Conservation (phyloP, 1,140 invertebrate species). For the Leptestheria dahalacensis region DNA sequence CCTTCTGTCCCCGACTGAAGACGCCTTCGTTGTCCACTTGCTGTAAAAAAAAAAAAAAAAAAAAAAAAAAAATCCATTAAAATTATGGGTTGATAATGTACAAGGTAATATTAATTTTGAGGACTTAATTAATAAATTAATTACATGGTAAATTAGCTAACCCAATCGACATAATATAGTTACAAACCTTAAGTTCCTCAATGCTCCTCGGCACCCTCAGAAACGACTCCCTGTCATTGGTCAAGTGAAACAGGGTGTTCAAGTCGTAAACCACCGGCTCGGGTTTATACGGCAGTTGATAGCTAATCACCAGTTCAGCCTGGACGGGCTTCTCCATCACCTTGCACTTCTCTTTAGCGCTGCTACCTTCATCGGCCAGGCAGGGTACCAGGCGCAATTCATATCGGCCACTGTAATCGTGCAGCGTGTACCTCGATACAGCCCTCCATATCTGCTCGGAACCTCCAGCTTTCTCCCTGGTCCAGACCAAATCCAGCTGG, state of each 20-base stretch:
- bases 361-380: constrained; percentile 11
- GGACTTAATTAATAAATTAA: no score
- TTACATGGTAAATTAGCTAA: no score
- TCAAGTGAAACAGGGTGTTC: constrained; percentile 28
- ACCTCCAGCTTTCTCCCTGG: constrained; percentile 32
- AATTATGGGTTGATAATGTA: no score
- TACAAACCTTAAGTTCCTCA: constrained; percentile 5
- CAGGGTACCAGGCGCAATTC: constrained; percentile 31
- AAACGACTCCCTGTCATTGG: constrained; percentile 29
- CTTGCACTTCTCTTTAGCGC: constrained; percentile 23
- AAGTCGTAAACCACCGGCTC: constrained; percentile 33
- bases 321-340: constrained; percentile 27
- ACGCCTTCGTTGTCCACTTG: constrained; percentile 27
- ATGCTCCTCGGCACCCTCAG: constrained; percentile 15
- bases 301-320: constrained; percentile 32
- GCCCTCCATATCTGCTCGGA: constrained; percentile 34
- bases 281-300: constrained; percentile 33
- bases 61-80: not conserved
- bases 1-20: constrained; percentile 26
- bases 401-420: constrained; percentile 33
- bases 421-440: constrained; percentile 29
- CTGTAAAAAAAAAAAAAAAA: constrained; percentile 19
- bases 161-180: no score
- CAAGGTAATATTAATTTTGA: not conserved
- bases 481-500: constrained; percentile 32